Evolutionary conservation across 2,797 vertebrate species (phyloP).

Genomic region (Takifugu ocellatus): DNA sequence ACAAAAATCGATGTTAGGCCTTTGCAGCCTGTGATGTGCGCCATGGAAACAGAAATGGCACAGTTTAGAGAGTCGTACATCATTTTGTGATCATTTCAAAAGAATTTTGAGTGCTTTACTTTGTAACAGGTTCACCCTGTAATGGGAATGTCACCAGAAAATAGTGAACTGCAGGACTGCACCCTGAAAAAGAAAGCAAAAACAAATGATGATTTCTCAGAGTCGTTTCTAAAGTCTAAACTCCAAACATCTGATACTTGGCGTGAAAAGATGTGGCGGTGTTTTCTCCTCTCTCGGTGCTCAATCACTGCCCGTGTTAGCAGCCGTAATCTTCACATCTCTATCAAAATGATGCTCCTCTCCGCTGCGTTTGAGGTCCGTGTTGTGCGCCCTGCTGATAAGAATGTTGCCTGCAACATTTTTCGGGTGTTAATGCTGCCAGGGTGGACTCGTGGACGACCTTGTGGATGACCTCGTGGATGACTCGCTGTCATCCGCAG

Average conservation of each 20-base stretch:
- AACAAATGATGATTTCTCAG: constrained; percentile 24
- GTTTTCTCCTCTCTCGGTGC: neutral
- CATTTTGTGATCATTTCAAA: constrained; percentile 52
- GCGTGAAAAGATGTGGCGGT: constrained; percentile 40
- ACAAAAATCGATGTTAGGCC: constrained; percentile 63
- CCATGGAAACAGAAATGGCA: constrained; percentile 68
- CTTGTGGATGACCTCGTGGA: neutral
- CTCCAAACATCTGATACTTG: constrained; percentile 29
- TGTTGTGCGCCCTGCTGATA: constrained; percentile 58
- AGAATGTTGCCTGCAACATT: constrained; percentile 44
- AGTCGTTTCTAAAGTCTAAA: constrained; percentile 24
- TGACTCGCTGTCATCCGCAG: constrained; percentile 13
- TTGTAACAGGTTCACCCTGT: constrained; percentile 44
- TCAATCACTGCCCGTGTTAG: constrained; percentile 43
- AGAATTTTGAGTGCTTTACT: constrained; percentile 54
- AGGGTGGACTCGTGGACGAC: constrained; percentile 19
- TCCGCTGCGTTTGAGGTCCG: constrained; percentile 50
- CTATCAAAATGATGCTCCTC: constrained; percentile 48
- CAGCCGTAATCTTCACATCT: constrained; percentile 48
- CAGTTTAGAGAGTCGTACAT: constrained; percentile 58
- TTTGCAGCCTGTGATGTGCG: constrained; percentile 60
- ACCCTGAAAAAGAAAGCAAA: constrained; percentile 27
- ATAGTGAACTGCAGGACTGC: constrained; percentile 41
- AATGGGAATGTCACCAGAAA: constrained; percentile 47
- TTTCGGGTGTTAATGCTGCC: constrained; percentile 41